Base-by-base conservation (phyloP, 2,113 vertebrate species). In the Sciurus niger region DNA sequence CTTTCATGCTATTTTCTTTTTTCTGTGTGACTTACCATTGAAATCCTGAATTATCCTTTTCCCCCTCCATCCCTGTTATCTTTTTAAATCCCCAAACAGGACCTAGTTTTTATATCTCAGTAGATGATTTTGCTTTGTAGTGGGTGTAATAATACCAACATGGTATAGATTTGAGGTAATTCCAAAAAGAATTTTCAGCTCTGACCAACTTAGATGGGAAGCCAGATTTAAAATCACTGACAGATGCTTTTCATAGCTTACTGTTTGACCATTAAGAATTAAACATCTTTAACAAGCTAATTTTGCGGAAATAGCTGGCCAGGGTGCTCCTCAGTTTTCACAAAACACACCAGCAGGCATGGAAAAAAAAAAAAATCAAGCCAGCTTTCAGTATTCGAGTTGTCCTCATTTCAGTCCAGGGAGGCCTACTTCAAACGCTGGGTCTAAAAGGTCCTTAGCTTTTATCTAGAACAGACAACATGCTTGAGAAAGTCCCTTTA, bases 401-500 rank as follows among this genome's bases (percentile, higher is more conserved):
- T 95, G 78, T 96, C 79, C 55, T 3, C 78, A 24, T 93, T 96
- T 82, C 91, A 87, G 58, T 96, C 84, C n/a, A 85, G 89, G 68
- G 94, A 98, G 97, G 84, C 51, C 37, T 25, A 55, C 97, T 98
- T 98, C 95, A 98, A 98, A 98, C 96, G 73, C 93, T 68, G 93
- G 72, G 43, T 95, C 98, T 96, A 93, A 97, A 94, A 98, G 97
- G 97, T 92, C 97, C 97, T 93, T 96, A 95, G 92, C 97, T 98
- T 98, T 98, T 98, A 98, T 98, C 96, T 97, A 88, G 88, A 98
- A 92, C 48, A 98, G 94, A 98, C 84, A 98, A 95, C 10, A 8
- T 84, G 78, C 91, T 98, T 98, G 58, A 95, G 96, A 98, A 98
- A 98, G 34, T 95, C 92, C 43, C 95, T 98, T 98, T 93, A 94